Evolutionary conservation across 2,113 vertebrate species (phyloP).

Genomic region (Macrotis lagotis): DNA sequence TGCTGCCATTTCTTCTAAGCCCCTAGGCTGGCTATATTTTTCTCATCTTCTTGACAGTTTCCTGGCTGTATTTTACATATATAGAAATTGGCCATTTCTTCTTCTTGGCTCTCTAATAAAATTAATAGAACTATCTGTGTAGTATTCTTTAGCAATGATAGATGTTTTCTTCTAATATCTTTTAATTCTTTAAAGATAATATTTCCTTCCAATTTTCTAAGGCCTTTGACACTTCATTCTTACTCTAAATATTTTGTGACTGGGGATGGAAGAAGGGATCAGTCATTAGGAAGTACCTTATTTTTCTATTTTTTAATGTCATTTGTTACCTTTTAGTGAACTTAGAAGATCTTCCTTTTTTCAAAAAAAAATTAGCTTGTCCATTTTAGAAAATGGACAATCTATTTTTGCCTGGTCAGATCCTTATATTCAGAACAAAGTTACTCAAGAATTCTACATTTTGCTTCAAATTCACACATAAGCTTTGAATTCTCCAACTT

Average conservation of each 20-base stretch:
- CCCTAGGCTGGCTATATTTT: not conserved
- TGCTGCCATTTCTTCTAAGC: not conserved
- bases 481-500: too few species aligned
- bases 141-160: not conserved
- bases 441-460: not conserved
- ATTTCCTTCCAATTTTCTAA: not conserved
- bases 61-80: not conserved
- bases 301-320: constrained; percentile 39
- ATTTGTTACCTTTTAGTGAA: constrained; percentile 29
- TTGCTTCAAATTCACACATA: not conserved
- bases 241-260: not conserved
- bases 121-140: not conserved
- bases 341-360: constrained; percentile 21
- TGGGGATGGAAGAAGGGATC: not conserved
- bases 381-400: not conserved
- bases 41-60: not conserved
- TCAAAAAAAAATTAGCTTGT: not conserved
- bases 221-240: not conserved
- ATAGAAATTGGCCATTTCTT: not conserved
- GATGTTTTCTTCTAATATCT: not conserved
- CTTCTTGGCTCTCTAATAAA: not conserved
- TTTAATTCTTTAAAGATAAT: not conserved
- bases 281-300: not conserved
- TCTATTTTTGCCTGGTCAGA: not conserved
- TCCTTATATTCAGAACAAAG: not conserved